Conservation (phyloP, 1,140 invertebrate genomes). For the Physella acuta region DNA sequence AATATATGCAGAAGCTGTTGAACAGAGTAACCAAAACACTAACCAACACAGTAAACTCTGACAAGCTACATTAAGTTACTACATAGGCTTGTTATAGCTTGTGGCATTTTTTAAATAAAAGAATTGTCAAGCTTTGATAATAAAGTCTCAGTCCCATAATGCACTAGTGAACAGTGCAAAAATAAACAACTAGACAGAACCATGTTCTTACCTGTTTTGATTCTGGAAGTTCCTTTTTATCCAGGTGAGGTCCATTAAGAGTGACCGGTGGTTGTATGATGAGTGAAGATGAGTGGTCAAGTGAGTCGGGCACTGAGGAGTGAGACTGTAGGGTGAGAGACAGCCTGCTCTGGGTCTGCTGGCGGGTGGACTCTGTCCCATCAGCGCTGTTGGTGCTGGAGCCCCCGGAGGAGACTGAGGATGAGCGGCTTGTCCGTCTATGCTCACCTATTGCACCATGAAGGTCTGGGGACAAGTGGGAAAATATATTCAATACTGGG, state of each 20-base stretch:
- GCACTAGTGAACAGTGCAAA: no score
- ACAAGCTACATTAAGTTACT: no score
- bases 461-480: slow-evolving; percentile 8
- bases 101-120: no score
- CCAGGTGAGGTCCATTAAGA: background rate
- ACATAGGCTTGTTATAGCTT: no score
- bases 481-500: no score
- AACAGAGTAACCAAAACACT: no score
- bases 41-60: no score
- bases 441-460: slow-evolving; percentile 25
- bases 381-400: slow-evolving; percentile 22
- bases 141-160: no score
- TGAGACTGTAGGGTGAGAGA: background rate
- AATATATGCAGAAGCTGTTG: no score
- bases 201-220: background rate
- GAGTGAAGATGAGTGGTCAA: background rate
- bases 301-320: background rate
- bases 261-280: background rate
- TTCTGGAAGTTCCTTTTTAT: slow-evolving; percentile 3
- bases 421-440: slow-evolving; percentile 15
- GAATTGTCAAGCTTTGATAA: no score
- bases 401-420: slow-evolving; percentile 15
- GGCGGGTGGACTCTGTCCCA: background rate
- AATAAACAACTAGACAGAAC: no score
- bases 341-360: slow-evolving; percentile 13